phyloP scores from a whole-genome alignment of 2,113 vertebrate genomes.

The Bos taurus region DNA sequence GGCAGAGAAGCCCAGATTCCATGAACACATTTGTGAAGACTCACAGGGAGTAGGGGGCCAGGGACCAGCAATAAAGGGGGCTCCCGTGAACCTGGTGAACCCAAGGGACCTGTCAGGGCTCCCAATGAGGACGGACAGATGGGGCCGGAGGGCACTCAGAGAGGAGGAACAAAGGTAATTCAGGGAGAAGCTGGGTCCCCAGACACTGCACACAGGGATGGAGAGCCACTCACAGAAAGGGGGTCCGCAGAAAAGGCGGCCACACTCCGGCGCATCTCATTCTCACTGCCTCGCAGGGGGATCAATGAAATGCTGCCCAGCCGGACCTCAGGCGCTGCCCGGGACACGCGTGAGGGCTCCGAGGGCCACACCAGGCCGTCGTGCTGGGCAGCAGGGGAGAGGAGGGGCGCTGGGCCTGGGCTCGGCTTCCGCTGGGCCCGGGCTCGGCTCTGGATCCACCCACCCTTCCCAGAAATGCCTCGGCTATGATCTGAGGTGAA shows the following conservation, averaged over 20 bases:
- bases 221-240: conserved; percentile 88
- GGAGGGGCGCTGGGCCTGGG: not conserved
- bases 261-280: conserved; percentile 95
- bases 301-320: conserved; percentile 93
- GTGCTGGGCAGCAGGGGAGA: conserved; percentile 65
- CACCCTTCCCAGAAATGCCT: conserved; percentile 50
- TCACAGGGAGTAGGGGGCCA: not conserved
- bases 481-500: conserved; percentile 6
- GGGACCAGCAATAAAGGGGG: not conserved
- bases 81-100: not conserved
- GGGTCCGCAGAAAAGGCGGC: conserved; percentile 90
- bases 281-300: conserved; percentile 93
- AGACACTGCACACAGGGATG: not conserved
- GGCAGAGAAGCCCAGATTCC: not conserved
- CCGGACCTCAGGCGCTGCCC: conserved; percentile 81
- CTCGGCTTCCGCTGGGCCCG: not conserved
- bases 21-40: not conserved
- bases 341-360: conserved; percentile 79
- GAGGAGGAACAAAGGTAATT: not conserved
- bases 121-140: not conserved
- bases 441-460: not conserved
- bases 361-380: conserved; percentile 90
- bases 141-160: not conserved
- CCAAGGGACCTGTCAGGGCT: not conserved
- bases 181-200: not conserved